phyloP scores from a whole-genome alignment of 2,888 invertebrate species.

The Meiosimyza decipiens region DNA sequence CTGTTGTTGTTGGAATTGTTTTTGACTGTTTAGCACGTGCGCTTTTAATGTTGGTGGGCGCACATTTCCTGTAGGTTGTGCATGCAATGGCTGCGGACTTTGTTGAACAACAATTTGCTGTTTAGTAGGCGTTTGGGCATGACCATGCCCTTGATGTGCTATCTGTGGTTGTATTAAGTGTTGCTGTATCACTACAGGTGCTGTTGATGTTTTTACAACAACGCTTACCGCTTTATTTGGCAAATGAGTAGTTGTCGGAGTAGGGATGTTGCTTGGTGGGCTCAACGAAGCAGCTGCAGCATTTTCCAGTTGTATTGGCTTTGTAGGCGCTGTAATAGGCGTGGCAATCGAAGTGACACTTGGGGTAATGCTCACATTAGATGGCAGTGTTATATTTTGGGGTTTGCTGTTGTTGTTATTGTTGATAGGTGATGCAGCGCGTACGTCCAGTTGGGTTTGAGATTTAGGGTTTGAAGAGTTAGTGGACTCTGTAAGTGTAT shows the following conservation, averaged over 20 bases:
- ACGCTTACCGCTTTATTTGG: slow-evolving; percentile 61
- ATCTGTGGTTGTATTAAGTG: slow-evolving; percentile 57
- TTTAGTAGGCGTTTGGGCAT: slow-evolving; percentile 48
- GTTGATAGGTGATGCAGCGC: neutral
- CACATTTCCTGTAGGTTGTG: slow-evolving; percentile 59
- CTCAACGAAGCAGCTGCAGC: slow-evolving; percentile 43
- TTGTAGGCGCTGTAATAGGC: slow-evolving; percentile 53
- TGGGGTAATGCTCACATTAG: slow-evolving; percentile 31
- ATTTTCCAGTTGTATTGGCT: slow-evolving; percentile 52
- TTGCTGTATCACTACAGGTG: slow-evolving; percentile 44
- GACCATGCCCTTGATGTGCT: slow-evolving; percentile 58
- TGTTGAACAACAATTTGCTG: slow-evolving; percentile 59
- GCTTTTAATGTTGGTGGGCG: slow-evolving; percentile 72
- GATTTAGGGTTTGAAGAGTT: neutral
- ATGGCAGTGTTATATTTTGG: slow-evolving; percentile 32
- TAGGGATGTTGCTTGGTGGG: neutral
- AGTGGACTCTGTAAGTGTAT: neutral
- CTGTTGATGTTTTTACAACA: slow-evolving; percentile 55
- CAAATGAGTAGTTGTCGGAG: slow-evolving; percentile 46
- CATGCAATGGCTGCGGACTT: slow-evolving; percentile 61
- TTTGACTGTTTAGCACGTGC: slow-evolving; percentile 72
- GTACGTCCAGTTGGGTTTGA: slow-evolving; percentile 27
- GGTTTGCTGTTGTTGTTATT: slow-evolving; percentile 1
- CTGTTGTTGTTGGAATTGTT: slow-evolving; percentile 54
- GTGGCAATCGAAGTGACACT: slow-evolving; percentile 41